Base-by-base conservation (phyloP, 2,113 vertebrate genomes). In the Bufo bufo region DNA sequence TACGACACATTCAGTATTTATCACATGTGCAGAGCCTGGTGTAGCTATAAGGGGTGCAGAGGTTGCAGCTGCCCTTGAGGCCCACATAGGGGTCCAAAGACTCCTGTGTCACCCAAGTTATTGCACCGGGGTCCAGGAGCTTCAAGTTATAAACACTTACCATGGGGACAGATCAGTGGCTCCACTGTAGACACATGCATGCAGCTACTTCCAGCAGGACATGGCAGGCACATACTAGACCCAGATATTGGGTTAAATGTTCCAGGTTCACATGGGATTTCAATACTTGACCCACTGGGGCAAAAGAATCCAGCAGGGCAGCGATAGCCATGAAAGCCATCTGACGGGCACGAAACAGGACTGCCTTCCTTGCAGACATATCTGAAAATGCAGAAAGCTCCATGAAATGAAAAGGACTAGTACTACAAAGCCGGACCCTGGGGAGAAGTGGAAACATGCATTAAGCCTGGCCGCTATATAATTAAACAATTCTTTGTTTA, bases 241-340 rank as follows among this genome's bases (percentile, higher is more conserved):
- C 96, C 97, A 0, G 92, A 91, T 49, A 90, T 78, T 1, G 94
- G 94, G 82, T 94, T 96, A 91, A 96, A 98, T 12, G 93, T 96
- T 69, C 97, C 97, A 43, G 97, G 96, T 89, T 95, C 92, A 71
- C 97, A 99, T 33, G 97, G 96, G 49, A 96, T 56, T 61, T 97
- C 96, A 0, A 89, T 77, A 71, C 85, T 91, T 4, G 95, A 92
- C 86, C 97, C 97, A 4, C 91, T 87, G 2, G 96, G 95, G 90
- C 98, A 99, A 90, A 84, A 92, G 91, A 96, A 96, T 63, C 97
- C 97, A 0, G 92, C 91, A 1, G 96, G 96, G 87, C 97, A 98
- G 10, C 91, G 90, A 91, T 98, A 97, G 2, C 97, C 96, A 2
- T 91, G 93, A 85, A 91, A 90, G 33, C 93, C 95, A 84, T 97